Conservation (phyloP, 2,797 vertebrate species). For the Sebastes itinus region DNA sequence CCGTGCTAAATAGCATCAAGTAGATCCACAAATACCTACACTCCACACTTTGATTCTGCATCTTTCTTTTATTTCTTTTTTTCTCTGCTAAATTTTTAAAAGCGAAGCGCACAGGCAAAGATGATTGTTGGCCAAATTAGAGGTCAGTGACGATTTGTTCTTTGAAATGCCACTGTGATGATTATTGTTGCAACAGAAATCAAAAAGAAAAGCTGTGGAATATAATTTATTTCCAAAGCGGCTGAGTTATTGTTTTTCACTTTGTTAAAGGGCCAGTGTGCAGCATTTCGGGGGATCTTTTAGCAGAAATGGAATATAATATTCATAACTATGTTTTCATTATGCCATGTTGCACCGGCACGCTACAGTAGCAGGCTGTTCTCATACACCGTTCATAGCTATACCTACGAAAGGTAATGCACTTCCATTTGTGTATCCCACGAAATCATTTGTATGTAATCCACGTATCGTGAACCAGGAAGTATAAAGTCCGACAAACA, state of each 20-base stretch:
- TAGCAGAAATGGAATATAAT: neutral
- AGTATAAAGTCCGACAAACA: too few relatives aligned
- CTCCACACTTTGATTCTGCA: slow-evolving; percentile 1
- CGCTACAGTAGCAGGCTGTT: too few relatives aligned
- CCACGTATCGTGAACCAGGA: too few relatives aligned
- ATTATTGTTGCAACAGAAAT: neutral
- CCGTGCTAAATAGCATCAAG: slow-evolving; percentile 8
- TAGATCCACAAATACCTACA: slow-evolving; percentile 17
- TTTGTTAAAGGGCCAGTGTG: neutral
- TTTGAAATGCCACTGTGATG: neutral
- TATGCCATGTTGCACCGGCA: neutral
- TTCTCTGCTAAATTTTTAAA: neutral
- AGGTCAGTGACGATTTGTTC: neutral
- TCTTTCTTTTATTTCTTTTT: neutral
- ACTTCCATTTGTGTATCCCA: too few relatives aligned
- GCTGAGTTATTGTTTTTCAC: neutral
- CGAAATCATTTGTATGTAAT: too few relatives aligned
- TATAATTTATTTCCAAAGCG: neutral
- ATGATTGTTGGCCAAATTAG: neutral
- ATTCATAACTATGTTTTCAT: neutral
- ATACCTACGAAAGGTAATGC: too few relatives aligned
- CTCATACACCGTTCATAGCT: too few relatives aligned
- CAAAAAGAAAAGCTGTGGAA: neutral
- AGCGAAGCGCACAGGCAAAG: neutral
- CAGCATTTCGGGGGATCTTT: neutral